phyloP scores from a whole-genome alignment of 2,113 vertebrate genomes.

The Illadopsis cleaveri region DNA sequence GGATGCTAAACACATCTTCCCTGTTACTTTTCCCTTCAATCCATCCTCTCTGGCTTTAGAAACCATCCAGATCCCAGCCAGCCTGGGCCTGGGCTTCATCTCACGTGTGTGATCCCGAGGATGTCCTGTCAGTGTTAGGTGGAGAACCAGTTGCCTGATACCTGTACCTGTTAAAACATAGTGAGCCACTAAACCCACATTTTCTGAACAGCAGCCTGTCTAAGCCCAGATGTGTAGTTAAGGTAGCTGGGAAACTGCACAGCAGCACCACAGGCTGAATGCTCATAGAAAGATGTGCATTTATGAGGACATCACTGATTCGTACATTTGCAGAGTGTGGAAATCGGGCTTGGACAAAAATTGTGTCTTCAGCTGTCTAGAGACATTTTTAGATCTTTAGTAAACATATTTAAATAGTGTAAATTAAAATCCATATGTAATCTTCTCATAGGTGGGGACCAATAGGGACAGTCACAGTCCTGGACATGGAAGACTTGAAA shows the following conservation, averaged over 20 bases:
- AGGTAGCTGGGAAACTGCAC: slow-evolving; percentile 41
- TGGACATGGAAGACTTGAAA: slow-evolving; percentile 26
- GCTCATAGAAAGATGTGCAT: background rate
- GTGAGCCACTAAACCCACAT: slow-evolving; percentile 49
- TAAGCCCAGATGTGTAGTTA: slow-evolving; percentile 6
- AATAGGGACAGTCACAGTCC: slow-evolving; percentile 9
- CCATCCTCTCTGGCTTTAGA: slow-evolving; percentile 94
- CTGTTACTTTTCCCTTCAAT: slow-evolving; percentile 96
- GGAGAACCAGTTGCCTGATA: slow-evolving; percentile 23
- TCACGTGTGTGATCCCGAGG: slow-evolving; percentile 82
- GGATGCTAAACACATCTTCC: slow-evolving; percentile 98
- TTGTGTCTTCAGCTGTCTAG: slow-evolving; percentile 49
- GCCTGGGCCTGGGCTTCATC: slow-evolving; percentile 92
- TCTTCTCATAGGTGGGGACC: slow-evolving; percentile 34
- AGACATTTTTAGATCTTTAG: slow-evolving; percentile 62
- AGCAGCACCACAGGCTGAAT: slow-evolving; percentile 1
- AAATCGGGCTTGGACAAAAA: background rate
- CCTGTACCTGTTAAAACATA: slow-evolving; percentile 12
- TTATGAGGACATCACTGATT: background rate
- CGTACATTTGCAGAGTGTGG: background rate
- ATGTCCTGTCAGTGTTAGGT: background rate
- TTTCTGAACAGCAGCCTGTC: slow-evolving; percentile 34
- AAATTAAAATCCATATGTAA: slow-evolving; percentile 28
- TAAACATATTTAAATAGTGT: slow-evolving; percentile 63
- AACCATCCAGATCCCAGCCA: slow-evolving; percentile 95